These are phyloP conservation scores for Pammene aurita DNA, from an alignment of 2,888 invertebrate genomes.

Conservation along the genomic window DNA sequence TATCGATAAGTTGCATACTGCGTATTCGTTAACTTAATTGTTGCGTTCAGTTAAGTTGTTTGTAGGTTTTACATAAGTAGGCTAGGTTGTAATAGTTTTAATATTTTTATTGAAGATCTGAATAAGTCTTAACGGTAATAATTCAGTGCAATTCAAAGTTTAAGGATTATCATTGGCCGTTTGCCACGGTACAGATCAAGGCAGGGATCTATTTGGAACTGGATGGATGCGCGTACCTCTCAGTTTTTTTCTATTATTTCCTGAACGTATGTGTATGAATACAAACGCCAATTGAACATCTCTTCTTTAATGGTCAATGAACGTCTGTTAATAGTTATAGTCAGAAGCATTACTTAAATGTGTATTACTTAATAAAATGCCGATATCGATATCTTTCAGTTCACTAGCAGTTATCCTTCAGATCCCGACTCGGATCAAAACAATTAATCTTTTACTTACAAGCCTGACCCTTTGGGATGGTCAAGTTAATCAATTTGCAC, in stretches of 20 bases:
- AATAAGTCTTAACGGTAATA: too few species aligned
- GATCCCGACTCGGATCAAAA: constrained; percentile 66
- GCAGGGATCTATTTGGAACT: too few species aligned
- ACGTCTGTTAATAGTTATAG: too few species aligned
- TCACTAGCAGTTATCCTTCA: constrained; percentile 51
- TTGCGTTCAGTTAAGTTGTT: neutral
- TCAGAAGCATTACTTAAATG: too few species aligned
- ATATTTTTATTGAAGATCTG: neutral
- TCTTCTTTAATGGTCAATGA: too few species aligned
- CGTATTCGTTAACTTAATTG: neutral
- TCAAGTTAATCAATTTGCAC: constrained; percentile 76
- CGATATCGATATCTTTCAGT: constrained; percentile 47
- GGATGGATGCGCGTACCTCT: too few species aligned
- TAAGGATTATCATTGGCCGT: too few species aligned
- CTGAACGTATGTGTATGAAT: too few species aligned
- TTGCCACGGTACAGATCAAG: too few species aligned
- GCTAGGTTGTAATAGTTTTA: neutral
- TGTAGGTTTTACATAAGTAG: neutral
- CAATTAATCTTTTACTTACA: constrained; percentile 76
- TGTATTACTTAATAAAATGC: neutral
- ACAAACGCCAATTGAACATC: too few species aligned
- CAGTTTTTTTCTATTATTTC: too few species aligned
- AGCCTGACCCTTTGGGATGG: constrained; percentile 63
- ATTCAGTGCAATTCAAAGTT: too few species aligned
- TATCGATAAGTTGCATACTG: constrained; percentile 51